A percentile compares a stretch with the other conserved stretches of the same genome.
These are phyloP conservation scores for Germaria angustata DNA, from an alignment of 2,888 invertebrate genomes.

Conservation along the genomic window DNA sequence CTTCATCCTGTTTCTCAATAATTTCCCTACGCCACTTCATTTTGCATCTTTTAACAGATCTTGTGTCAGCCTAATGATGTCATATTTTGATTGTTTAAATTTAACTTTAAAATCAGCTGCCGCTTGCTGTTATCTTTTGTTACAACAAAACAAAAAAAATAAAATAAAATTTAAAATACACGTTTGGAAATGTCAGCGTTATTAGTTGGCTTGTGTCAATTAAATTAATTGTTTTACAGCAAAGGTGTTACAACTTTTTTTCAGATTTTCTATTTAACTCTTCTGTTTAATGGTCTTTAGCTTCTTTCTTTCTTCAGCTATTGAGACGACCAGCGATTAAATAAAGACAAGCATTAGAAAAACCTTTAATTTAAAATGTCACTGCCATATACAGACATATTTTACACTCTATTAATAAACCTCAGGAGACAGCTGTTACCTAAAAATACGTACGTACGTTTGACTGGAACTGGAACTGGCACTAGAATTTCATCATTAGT, in stretches of 20 bases:
- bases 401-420: conserved; percentile 35
- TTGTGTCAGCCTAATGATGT: conserved; percentile 16
- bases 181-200: not conserved
- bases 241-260: conserved; percentile 50
- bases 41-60: not conserved
- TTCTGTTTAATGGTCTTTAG: conserved; percentile 9
- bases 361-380: not conserved
- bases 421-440: conserved; percentile 38
- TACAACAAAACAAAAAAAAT: too few species aligned
- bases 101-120: conserved; percentile 45
- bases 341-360: conserved; percentile 36
- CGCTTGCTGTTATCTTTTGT: conserved; percentile 1
- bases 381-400: conserved; percentile 4
- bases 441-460: too few species aligned
- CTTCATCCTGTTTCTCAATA: conserved; percentile 26
- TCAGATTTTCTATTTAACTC: conserved; percentile 22
- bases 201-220: conserved; percentile 36
- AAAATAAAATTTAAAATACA: too few species aligned
- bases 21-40: too few species aligned
- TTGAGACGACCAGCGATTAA: conserved; percentile 28
- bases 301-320: too few species aligned
- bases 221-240: conserved; percentile 44
- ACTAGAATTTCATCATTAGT: too few species aligned
- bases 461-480: too few species aligned
- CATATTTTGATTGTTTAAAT: conserved; percentile 25